Percentiles rank a stretch among this genome's conserved stretches.
Conservation (phyloP, 2,113 vertebrate genomes). For the Myiagra hebetior region DNA sequence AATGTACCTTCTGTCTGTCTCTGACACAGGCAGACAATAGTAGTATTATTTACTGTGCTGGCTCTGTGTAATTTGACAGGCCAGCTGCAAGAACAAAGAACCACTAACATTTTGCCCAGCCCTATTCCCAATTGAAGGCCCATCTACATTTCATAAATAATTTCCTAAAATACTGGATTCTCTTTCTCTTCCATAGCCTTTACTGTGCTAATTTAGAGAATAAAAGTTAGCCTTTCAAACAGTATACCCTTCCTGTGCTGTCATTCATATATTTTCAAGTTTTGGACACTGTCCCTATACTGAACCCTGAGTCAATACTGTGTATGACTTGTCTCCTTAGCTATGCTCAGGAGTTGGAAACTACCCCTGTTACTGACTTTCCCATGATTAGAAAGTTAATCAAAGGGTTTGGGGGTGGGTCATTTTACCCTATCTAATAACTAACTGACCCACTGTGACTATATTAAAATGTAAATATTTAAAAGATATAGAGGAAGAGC, state of each 20-base stretch:
- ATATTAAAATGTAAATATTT: background rate
- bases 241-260: slow-evolving; percentile 2
- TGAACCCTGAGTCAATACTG: background rate
- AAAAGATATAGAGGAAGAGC: background rate
- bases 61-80: slow-evolving; percentile 76
- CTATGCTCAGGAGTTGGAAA: background rate
- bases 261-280: background rate
- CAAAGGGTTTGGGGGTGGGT: background rate
- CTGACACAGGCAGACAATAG: slow-evolving; percentile 81
- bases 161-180: slow-evolving; percentile 63
- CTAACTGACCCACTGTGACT: background rate
- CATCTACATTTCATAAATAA: slow-evolving; percentile 74
- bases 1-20: slow-evolving; percentile 86
- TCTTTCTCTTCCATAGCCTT: slow-evolving; percentile 31
- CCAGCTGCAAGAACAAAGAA: slow-evolving; percentile 83
- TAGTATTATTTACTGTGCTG: slow-evolving; percentile 80
- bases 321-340: background rate
- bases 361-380: background rate
- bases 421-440: background rate
- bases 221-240: slow-evolving; percentile 19
- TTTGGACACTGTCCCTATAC: background rate
- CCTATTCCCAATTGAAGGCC: slow-evolving; percentile 67
- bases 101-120: slow-evolving; percentile 73
- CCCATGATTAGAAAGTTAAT: background rate
- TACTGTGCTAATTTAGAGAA: slow-evolving; percentile 46